Evolutionary conservation across 2,888 invertebrate species (phyloP).

Genomic region (Leptopilina drosophilae): DNA sequence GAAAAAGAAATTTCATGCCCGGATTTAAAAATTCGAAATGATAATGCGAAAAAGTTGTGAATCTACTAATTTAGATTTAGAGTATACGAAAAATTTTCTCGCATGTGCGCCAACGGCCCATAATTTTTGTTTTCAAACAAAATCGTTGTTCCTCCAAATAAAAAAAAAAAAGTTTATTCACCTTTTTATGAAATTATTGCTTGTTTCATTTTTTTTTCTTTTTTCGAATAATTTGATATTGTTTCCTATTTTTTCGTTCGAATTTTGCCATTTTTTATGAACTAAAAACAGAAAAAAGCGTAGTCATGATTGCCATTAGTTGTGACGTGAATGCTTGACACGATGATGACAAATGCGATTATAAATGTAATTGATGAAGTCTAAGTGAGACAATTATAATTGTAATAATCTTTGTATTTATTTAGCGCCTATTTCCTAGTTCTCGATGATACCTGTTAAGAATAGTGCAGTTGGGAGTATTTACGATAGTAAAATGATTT

Average conservation of each 20-base stretch:
- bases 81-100: too few species aligned
- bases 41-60: too few species aligned
- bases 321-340: conserved; percentile 15
- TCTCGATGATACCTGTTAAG: conserved; percentile 13
- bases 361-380: conserved; percentile 24
- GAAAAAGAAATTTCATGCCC: too few species aligned
- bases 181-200: background rate
- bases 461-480: background rate
- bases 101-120: too few species aligned
- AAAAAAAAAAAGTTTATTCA: background rate
- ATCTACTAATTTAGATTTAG: too few species aligned
- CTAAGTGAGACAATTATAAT: conserved; percentile 25
- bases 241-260: background rate
- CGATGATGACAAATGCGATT: background rate
- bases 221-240: background rate
- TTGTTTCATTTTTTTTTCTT: background rate
- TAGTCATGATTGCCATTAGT: background rate
- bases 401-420: conserved; percentile 59
- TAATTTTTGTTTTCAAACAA: background rate
- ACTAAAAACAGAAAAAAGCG: background rate
- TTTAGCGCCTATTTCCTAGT: conserved; percentile 61
- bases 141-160: conserved; percentile 18
- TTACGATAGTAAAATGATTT: conserved; percentile 2
- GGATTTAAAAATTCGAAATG: too few species aligned
- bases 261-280: background rate